Evolutionary conservation across 37 sponge, comb jelly and placozoan genomes (phyloP).

Genomic region (Cliona cf. orientalis): DNA sequence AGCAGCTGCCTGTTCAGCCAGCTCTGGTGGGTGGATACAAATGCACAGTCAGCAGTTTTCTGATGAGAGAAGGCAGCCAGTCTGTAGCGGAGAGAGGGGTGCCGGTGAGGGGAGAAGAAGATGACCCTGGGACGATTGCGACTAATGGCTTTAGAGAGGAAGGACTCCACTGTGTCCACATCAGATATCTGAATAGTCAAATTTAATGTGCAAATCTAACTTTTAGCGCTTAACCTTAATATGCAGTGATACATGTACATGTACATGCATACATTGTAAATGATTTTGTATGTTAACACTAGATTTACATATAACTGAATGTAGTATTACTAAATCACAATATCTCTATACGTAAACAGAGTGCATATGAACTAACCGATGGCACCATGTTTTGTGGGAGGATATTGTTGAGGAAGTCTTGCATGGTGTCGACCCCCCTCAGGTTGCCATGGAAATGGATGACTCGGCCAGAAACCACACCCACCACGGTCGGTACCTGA

Average conservation of each 20-base stretch:
- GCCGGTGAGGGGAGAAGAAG: constrained; percentile 19
- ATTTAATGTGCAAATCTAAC: background rate
- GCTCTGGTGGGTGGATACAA: constrained; percentile 11
- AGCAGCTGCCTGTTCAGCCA: background rate
- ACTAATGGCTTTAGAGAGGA: constrained; percentile 26
- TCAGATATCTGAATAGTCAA: constrained; percentile 11
- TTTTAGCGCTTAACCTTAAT: too few relatives aligned
- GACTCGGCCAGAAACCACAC: constrained; percentile 48
- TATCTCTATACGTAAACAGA: background rate
- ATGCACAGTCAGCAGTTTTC: constrained; percentile 33
- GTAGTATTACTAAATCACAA: background rate
- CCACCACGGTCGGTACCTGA: constrained; percentile 62
- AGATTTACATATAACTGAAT: background rate
- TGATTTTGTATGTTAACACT: background rate
- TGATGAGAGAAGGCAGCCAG: constrained; percentile 42
- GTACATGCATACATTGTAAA: background rate
- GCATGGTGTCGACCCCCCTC: background rate
- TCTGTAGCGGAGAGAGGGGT: constrained; percentile 46
- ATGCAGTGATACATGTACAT: background rate
- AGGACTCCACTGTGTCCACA: constrained; percentile 3
- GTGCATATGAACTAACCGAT: constrained; percentile 11
- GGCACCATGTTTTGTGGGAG: constrained; percentile 10
- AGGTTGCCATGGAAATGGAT: constrained; percentile 22
- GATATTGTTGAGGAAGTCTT: constrained; percentile 13
- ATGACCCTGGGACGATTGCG: constrained; percentile 52